Conservation (phyloP, 2,888 invertebrate genomes). For the Dynastes hyllus region DNA sequence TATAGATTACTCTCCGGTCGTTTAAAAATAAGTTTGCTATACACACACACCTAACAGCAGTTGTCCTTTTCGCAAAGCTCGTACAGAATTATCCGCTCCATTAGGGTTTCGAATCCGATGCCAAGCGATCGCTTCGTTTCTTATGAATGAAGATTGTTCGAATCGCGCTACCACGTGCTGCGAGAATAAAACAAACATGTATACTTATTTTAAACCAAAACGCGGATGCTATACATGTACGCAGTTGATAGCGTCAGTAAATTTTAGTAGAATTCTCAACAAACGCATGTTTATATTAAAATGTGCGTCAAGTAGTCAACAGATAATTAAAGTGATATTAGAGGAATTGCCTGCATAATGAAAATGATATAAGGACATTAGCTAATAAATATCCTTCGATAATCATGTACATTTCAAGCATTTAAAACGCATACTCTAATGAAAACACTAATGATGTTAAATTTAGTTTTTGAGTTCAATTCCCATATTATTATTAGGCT, state of each 20-base stretch:
- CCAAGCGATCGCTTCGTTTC: constrained; percentile 36
- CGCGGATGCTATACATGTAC: constrained; percentile 25
- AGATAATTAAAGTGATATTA: constrained; percentile 2
- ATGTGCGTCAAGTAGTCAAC: constrained; percentile 6
- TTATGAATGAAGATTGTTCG: constrained; percentile 38
- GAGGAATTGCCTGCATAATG: neutral
- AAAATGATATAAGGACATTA: no score
- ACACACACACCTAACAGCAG: neutral
- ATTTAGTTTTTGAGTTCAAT: no score
- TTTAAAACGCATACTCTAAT: no score
- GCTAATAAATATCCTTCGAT: no score
- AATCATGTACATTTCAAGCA: no score
- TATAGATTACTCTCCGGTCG: constrained; percentile 28
- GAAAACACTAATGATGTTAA: no score
- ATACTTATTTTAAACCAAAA: constrained; percentile 29
- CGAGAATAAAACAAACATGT: constrained; percentile 16
- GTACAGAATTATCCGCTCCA: constrained; percentile 46
- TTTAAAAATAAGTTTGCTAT: constrained; percentile 38
- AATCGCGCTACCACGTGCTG: constrained; percentile 24
- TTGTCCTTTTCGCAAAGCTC: constrained; percentile 31
- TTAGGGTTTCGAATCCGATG: constrained; percentile 29
- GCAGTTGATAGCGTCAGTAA: constrained; percentile 11
- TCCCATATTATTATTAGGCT: no score
- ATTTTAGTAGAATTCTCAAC: constrained; percentile 14
- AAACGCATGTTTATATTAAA: constrained; percentile 15